phyloP scores from a whole-genome alignment of 1,140 invertebrate species.

The Plutomurus gul region DNA sequence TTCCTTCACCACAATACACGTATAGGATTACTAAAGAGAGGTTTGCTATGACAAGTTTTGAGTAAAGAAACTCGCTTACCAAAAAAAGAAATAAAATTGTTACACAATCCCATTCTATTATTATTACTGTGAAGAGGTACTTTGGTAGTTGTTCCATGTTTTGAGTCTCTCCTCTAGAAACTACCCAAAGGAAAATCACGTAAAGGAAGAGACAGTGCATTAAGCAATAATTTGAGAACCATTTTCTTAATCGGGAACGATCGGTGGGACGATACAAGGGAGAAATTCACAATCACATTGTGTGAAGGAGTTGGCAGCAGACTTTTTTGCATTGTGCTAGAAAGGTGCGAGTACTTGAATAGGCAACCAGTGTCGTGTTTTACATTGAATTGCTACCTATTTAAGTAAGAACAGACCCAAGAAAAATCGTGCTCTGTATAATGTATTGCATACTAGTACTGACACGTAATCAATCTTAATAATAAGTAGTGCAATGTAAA shows the following conservation, averaged over 20 bases:
- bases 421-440: too few species aligned
- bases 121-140: too few species aligned
- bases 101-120: too few species aligned
- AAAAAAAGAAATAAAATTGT: too few species aligned
- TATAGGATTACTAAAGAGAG: not conserved
- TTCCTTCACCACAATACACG: too few species aligned
- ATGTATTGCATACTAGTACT: too few species aligned
- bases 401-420: too few species aligned
- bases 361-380: not conserved
- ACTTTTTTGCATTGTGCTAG: too few species aligned
- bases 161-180: not conserved
- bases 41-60: not conserved
- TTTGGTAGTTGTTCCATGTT: too few species aligned
- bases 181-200: slow-evolving; percentile 20
- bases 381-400: not conserved
- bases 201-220: slow-evolving; percentile 14
- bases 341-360: not conserved
- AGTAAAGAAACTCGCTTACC: not conserved
- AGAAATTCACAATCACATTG: not conserved
- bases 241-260: slow-evolving; percentile 41
- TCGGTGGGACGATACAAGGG: slow-evolving; percentile 10
- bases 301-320: not conserved
- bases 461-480: too few species aligned
- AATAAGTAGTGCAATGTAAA: not conserved
- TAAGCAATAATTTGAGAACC: slow-evolving; percentile 38